These are phyloP conservation scores for Eulemur mongoz DNA, from an alignment of 2,797 vertebrate species.

Conservation along the genomic window DNA sequence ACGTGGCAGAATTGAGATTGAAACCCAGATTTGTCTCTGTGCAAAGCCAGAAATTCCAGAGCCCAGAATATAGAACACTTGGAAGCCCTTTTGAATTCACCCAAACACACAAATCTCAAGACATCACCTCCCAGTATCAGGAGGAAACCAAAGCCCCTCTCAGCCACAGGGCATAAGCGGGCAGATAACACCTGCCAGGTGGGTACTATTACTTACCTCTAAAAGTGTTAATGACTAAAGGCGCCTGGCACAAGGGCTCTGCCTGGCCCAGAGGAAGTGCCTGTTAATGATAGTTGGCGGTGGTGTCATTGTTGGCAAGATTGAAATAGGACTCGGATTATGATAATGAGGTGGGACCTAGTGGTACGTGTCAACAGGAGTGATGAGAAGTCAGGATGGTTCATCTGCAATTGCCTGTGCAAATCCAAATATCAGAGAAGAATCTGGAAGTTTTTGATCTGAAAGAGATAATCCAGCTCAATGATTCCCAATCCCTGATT, in stretches of 20 bases:
- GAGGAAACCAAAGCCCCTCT: background rate
- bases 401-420: background rate
- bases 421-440: background rate
- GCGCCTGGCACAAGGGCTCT: background rate
- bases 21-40: background rate
- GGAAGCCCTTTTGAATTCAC: background rate
- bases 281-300: background rate
- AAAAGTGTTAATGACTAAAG: background rate
- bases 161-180: background rate
- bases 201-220: background rate
- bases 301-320: background rate
- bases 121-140: background rate
- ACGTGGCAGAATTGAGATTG: background rate
- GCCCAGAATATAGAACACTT: background rate
- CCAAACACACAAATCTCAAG: background rate
- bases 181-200: background rate
- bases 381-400: background rate
- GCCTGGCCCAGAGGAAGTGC: background rate
- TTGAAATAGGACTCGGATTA: background rate
- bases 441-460: background rate
- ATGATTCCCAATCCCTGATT: background rate
- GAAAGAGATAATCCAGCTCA: background rate
- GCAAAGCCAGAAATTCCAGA: background rate
- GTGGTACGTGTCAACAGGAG: background rate
- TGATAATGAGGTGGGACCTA: background rate